Evolutionary conservation across 1,140 invertebrate species (phyloP).

Genomic region (Hesperophylax magnus): DNA sequence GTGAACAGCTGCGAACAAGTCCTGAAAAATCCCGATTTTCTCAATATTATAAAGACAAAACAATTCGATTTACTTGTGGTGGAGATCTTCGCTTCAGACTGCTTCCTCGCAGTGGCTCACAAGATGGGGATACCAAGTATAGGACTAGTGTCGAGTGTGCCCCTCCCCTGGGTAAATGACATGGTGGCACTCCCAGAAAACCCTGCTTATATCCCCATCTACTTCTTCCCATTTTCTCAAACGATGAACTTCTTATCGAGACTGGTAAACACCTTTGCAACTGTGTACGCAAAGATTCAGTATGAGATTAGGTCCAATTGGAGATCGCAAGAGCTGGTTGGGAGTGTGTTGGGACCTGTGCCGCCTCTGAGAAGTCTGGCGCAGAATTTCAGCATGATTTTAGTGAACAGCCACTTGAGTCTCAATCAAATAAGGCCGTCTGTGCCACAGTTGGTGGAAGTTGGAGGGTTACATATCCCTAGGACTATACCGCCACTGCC

Average conservation of each 20-base stretch:
- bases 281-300: conserved; percentile 27
- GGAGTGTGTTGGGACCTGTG: conserved; percentile 59
- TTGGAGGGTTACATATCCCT: conserved; percentile 64
- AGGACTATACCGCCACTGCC: conserved; percentile 51
- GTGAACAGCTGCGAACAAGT: not conserved
- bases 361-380: conserved; percentile 65
- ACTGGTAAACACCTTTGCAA: conserved; percentile 61
- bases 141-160: conserved; percentile 64
- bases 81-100: conserved; percentile 56
- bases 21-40: not conserved
- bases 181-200: conserved; percentile 70
- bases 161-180: conserved; percentile 70
- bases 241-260: conserved; percentile 70
- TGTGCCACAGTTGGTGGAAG: conserved; percentile 66
- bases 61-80: conserved; percentile 47
- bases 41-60: not conserved
- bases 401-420: conserved; percentile 69
- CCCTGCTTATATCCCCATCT: conserved; percentile 68
- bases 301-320: conserved; percentile 34
- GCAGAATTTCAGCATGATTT: conserved; percentile 66
- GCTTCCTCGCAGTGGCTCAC: conserved; percentile 65
- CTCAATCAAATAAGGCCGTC: conserved; percentile 66
- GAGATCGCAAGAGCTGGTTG: conserved; percentile 50
- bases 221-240: conserved; percentile 62
- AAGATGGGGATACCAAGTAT: conserved; percentile 68